Percentiles rank a stretch among this genome's conserved stretches.
Conservation (phyloP, 2,888 invertebrate species). For the Hedya salicella region DNA sequence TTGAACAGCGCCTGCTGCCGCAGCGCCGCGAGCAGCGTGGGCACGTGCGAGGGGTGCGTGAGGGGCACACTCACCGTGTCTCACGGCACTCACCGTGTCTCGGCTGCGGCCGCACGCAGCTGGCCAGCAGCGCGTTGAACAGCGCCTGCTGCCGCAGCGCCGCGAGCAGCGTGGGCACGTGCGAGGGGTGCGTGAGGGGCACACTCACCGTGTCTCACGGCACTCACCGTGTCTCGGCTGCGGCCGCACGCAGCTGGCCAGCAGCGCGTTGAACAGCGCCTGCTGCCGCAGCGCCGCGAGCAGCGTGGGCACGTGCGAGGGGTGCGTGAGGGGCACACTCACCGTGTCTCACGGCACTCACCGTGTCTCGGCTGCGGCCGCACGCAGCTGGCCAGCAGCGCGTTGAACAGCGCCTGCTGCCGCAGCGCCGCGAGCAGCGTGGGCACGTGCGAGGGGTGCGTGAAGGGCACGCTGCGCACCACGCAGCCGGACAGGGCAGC, state of each 20-base stretch:
- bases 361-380: slow-evolving; percentile 92
- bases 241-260: slow-evolving; percentile 93
- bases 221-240: slow-evolving; percentile 89
- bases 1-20: slow-evolving; percentile 97
- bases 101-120: slow-evolving; percentile 93
- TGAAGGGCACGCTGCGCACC: slow-evolving; percentile 94
- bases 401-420: slow-evolving; percentile 96
- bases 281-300: slow-evolving; percentile 12
- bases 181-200: not conserved
- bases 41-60: slow-evolving; percentile 88
- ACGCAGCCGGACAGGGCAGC: slow-evolving; percentile 89
- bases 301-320: slow-evolving; percentile 87
- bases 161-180: slow-evolving; percentile 92
- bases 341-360: slow-evolving; percentile 88
- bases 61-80: slow-evolving; percentile 75
- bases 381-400: slow-evolving; percentile 94
- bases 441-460: slow-evolving; percentile 96
- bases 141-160: slow-evolving; percentile 95
- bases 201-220: slow-evolving; percentile 85
- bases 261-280: slow-evolving; percentile 91
- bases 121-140: slow-evolving; percentile 94
- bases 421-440: slow-evolving; percentile 93
- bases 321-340: slow-evolving; percentile 96
- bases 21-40: slow-evolving; percentile 92
- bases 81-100: slow-evolving; percentile 89